Conservation (phyloP, 2,888 invertebrate genomes). For the Chesias legatella region DNA sequence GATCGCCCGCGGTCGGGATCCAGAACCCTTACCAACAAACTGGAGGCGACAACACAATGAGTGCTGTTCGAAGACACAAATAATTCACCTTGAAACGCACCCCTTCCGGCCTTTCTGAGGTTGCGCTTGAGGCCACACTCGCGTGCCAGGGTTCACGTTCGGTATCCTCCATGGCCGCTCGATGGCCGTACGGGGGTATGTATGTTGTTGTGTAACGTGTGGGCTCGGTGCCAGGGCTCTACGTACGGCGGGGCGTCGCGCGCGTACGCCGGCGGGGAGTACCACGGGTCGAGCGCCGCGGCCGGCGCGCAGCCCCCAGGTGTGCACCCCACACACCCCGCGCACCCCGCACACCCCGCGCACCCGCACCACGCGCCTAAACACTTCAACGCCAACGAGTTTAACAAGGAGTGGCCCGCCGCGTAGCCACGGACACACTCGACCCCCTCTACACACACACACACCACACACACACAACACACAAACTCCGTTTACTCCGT, state of each 20-base stretch:
- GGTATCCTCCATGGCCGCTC: no score
- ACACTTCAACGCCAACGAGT: constrained; percentile 77
- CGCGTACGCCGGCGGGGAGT: constrained; percentile 64
- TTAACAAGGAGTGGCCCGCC: constrained; percentile 80
- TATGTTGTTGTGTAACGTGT: constrained; percentile 14
- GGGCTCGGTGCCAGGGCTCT: constrained; percentile 61
- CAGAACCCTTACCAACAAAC: no score
- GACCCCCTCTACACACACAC: neutral
- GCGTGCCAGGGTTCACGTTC: constrained; percentile 9
- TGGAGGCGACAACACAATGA: no score
- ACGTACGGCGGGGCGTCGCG: constrained; percentile 77
- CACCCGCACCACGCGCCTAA: constrained; percentile 79
- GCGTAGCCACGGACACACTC: constrained; percentile 48
- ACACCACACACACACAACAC: constrained; percentile 9
- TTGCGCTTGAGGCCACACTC: no score
- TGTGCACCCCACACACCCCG: constrained; percentile 57
- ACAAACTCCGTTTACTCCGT: constrained; percentile 3
- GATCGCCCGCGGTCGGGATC: constrained; percentile 11
- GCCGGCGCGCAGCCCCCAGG: constrained; percentile 70
- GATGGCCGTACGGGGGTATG: no score
- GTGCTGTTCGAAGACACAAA: no score
- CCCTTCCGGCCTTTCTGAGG: no score
- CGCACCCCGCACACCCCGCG: constrained; percentile 73
- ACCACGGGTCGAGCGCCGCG: constrained; percentile 57
- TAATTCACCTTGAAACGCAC: no score